Evolutionary conservation across 2,113 vertebrate genomes (phyloP).

Genomic region (Microcebus lehilahytsara): DNA sequence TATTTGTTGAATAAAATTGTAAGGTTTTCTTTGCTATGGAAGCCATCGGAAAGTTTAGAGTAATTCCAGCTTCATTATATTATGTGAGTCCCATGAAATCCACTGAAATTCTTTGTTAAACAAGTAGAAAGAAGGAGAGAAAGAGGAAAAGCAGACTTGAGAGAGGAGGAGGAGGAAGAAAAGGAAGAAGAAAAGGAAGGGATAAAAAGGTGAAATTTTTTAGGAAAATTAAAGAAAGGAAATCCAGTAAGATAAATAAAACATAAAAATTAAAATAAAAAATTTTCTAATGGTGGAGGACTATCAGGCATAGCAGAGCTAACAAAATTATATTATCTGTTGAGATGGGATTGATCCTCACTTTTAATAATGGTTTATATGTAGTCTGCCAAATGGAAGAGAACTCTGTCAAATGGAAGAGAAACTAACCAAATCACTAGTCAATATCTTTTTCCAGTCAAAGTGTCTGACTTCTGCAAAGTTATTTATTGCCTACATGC

Average conservation of each 20-base stretch:
- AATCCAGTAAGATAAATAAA: background rate
- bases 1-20: background rate
- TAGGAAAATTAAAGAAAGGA: background rate
- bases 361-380: conserved; percentile 31
- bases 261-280: background rate
- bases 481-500: conserved; percentile 68
- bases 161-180: background rate
- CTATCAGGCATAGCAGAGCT: background rate
- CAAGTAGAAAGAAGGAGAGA: background rate
- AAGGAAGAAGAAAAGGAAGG: background rate
- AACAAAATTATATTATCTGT: conserved; percentile 25
- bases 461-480: conserved; percentile 46
- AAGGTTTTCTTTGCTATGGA: background rate
- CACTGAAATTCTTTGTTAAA: background rate
- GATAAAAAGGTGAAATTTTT: background rate
- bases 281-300: background rate
- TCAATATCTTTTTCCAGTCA: conserved; percentile 52
- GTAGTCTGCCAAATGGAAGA: conserved; percentile 56
- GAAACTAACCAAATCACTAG: conserved; percentile 63
- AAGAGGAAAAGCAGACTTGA: background rate
- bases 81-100: background rate
- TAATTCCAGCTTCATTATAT: background rate
- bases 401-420: conserved; percentile 51
- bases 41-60: background rate
- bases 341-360: conserved; percentile 49